These are phyloP conservation scores for Salvelinus fontinalis DNA, from an alignment of 2,113 vertebrate genomes.

Conservation along the genomic window DNA sequence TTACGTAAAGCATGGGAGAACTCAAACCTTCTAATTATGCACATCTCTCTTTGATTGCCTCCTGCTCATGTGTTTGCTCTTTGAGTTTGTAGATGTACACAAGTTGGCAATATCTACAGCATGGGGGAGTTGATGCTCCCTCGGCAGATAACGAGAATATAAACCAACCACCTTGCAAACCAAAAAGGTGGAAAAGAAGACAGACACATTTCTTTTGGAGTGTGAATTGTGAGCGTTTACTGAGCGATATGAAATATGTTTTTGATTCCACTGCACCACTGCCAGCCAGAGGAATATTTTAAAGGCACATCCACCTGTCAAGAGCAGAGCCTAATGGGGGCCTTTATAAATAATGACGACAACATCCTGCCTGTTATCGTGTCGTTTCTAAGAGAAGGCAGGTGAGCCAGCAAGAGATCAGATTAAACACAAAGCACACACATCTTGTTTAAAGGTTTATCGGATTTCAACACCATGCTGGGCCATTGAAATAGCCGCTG, in stretches of 20 bases:
- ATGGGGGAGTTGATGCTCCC: slow-evolving; percentile 40
- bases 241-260: slow-evolving; percentile 27
- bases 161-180: slow-evolving; percentile 18
- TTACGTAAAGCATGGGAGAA: not conserved
- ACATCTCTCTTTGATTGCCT: slow-evolving; percentile 22
- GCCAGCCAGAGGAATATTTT: slow-evolving; percentile 35
- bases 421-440: slow-evolving; percentile 47
- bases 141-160: slow-evolving; percentile 58
- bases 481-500: slow-evolving; percentile 25
- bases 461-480: slow-evolving; percentile 43
- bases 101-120: slow-evolving; percentile 48
- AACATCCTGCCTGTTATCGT: slow-evolving; percentile 50
- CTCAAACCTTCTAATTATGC: slow-evolving; percentile 23
- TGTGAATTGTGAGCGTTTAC: slow-evolving; percentile 26
- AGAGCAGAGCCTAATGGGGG: slow-evolving; percentile 50
- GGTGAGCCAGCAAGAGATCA: slow-evolving; percentile 41
- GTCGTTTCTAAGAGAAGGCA: slow-evolving; percentile 47
- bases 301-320: slow-evolving; percentile 43
- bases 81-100: slow-evolving; percentile 14
- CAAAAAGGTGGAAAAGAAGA: not conserved
- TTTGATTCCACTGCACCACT: slow-evolving; percentile 6
- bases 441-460: slow-evolving; percentile 48
- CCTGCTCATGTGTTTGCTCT: slow-evolving; percentile 11
- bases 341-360: slow-evolving; percentile 55
- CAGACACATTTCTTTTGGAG: slow-evolving; percentile 3